phyloP scores from a whole-genome alignment of 2,888 invertebrate species.

The Megastigmus dorsalis region DNA sequence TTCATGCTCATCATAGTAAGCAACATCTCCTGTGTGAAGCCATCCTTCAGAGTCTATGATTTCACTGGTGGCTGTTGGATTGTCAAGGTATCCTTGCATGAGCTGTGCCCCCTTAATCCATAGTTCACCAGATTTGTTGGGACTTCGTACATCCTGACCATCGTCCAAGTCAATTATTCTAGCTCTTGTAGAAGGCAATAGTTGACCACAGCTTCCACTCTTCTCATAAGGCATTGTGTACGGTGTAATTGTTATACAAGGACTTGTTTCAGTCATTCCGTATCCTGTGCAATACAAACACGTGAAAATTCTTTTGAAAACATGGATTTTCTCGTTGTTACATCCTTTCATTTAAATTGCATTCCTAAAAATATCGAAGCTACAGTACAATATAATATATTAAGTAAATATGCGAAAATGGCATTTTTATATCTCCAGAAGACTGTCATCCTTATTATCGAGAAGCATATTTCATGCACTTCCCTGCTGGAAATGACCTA shows the following conservation, averaged over 20 bases:
- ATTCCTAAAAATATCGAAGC: no score
- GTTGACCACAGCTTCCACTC: constrained; percentile 81
- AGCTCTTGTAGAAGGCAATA: constrained; percentile 82
- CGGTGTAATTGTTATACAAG: constrained; percentile 79
- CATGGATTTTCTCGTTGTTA: neutral
- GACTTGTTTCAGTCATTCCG: constrained; percentile 83
- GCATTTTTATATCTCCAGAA: no score
- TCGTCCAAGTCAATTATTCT: constrained; percentile 79
- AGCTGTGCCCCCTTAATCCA: constrained; percentile 85
- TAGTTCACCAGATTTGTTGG: constrained; percentile 83
- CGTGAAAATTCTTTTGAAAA: neutral
- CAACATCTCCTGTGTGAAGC: constrained; percentile 89
- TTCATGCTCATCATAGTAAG: constrained; percentile 84
- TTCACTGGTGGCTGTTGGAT: constrained; percentile 83
- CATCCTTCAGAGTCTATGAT: constrained; percentile 86
- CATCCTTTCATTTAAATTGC: neutral
- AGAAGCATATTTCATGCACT: no score
- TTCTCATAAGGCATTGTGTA: constrained; percentile 78
- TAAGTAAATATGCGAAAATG: no score
- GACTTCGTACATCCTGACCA: constrained; percentile 76
- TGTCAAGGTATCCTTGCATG: constrained; percentile 88
- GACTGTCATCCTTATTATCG: no score
- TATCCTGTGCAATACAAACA: constrained; percentile 75
- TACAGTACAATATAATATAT: no score
- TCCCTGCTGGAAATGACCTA: no score